Evolutionary conservation across 2,113 vertebrate species (phyloP).

Genomic region (Phoenicopterus ruber): DNA sequence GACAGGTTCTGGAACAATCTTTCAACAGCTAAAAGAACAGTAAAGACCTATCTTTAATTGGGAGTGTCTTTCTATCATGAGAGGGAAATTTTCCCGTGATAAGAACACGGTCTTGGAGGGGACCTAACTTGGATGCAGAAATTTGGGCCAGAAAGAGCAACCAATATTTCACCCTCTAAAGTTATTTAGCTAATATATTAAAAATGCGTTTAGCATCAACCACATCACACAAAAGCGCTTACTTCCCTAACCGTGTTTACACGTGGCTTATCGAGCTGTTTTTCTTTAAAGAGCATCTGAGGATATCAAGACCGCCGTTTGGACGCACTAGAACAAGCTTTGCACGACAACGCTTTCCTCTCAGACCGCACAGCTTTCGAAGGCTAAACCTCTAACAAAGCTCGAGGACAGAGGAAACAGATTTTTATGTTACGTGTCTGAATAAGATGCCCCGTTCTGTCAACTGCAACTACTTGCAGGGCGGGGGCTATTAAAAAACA

Average conservation of each 20-base stretch:
- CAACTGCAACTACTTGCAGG: neutral
- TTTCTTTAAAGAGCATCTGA: neutral
- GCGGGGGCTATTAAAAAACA: neutral
- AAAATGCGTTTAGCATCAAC: neutral
- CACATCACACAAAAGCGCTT: neutral
- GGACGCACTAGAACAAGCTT: neutral
- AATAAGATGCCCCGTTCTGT: neutral
- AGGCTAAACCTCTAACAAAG: neutral
- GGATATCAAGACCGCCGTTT: neutral
- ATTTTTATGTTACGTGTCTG: neutral
- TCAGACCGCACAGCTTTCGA: neutral
- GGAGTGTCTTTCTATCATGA: neutral
- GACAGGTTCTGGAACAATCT: neutral
- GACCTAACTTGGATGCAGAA: neutral
- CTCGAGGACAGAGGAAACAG: neutral
- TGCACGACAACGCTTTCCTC: rapidly evolving
- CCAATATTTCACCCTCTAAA: neutral
- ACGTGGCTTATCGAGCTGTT: neutral
- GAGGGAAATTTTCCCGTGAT: neutral
- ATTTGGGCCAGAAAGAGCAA: neutral
- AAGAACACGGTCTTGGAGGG: neutral
- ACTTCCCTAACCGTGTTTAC: neutral
- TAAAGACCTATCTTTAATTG: neutral
- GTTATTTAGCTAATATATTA: neutral
- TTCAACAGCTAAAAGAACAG: neutral